phyloP scores from a whole-genome alignment of 2,113 vertebrate genomes.

The Corythornis madagascariensis region DNA sequence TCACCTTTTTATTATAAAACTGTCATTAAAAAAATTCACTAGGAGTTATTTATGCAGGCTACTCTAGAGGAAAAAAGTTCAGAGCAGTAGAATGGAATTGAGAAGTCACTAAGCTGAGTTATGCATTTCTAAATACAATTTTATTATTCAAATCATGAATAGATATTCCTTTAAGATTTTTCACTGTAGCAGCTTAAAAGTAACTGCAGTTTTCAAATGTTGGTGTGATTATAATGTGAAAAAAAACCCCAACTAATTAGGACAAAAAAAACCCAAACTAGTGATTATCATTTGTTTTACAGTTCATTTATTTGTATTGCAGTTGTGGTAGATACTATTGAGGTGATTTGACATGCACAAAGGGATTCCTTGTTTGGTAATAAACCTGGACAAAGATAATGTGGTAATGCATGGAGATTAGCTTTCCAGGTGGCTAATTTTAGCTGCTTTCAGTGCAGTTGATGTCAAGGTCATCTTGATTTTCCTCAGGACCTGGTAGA shows the following conservation, averaged over 20 bases:
- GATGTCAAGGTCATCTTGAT: constrained; percentile 7
- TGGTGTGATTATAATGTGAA: background rate
- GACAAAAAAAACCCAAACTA: background rate
- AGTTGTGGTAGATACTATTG: background rate
- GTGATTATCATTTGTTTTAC: background rate
- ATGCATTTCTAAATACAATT: background rate
- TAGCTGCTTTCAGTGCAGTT: background rate
- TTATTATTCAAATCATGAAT: background rate
- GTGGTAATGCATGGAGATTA: background rate
- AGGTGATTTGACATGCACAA: background rate
- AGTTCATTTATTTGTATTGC: background rate
- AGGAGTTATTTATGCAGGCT: background rate
- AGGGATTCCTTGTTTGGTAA: background rate
- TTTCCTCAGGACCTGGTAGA: background rate
- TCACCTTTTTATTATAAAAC: background rate
- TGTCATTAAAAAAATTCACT: background rate
- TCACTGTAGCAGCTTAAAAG: background rate
- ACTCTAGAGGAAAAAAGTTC: background rate
- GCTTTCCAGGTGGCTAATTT: constrained; percentile 42
- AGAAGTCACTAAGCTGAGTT: background rate
- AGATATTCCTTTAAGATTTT: background rate
- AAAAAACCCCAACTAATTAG: background rate
- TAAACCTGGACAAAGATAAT: background rate
- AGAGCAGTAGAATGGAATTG: background rate
- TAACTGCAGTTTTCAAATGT: background rate